phyloP scores from a whole-genome alignment of 2,113 vertebrate genomes.

The Platysteira castanea region DNA sequence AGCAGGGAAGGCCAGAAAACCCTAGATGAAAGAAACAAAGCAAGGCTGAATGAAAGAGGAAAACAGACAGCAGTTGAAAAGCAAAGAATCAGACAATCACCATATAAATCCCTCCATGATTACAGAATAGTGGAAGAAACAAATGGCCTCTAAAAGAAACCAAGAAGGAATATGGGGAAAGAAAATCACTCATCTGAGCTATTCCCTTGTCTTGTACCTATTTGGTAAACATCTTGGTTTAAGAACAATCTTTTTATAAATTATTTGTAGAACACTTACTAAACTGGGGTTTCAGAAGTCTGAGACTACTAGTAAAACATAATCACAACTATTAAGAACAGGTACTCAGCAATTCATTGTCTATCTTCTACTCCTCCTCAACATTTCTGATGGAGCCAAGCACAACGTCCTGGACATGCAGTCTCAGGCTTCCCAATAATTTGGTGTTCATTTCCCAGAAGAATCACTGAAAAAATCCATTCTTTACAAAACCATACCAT shows the following conservation, averaged over 20 bases:
- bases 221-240: neutral
- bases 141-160: neutral
- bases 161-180: neutral
- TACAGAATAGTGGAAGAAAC: neutral
- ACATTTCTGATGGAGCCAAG: neutral
- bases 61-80: neutral
- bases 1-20: neutral
- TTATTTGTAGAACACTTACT: neutral
- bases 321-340: neutral
- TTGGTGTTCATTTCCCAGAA: neutral
- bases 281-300: neutral
- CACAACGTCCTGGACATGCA: neutral
- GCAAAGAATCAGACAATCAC: neutral
- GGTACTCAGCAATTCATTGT: neutral
- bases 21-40: neutral
- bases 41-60: neutral
- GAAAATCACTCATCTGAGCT: neutral
- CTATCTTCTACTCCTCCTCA: neutral
- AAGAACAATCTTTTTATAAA: neutral
- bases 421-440: neutral
- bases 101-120: neutral
- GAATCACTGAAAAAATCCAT: neutral
- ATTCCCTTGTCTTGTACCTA: neutral
- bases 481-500: neutral
- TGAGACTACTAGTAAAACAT: neutral